Evolutionary conservation across 1,140 invertebrate species (phyloP).

Genomic region (Psix sp.): DNA sequence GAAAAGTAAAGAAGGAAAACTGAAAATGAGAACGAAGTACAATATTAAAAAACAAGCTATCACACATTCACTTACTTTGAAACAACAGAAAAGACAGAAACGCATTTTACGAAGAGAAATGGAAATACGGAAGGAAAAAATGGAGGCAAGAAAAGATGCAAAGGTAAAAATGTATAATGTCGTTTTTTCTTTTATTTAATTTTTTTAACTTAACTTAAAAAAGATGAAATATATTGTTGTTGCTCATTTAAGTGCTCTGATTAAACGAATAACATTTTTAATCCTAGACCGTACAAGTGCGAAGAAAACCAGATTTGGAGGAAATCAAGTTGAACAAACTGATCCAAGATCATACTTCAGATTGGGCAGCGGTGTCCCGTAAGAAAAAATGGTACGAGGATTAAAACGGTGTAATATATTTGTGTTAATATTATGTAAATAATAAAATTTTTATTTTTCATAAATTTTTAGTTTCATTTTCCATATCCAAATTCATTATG

Average conservation of each 20-base stretch:
- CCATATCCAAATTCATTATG: too few relatives aligned
- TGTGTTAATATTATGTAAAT: neutral
- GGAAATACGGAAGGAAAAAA: conserved; percentile 9
- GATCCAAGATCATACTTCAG: conserved; percentile 7
- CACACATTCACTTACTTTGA: conserved; percentile 7
- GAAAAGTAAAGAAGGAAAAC: conserved; percentile 23
- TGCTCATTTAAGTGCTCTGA: neutral
- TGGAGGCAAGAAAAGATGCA: conserved; percentile 5
- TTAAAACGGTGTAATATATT: conserved; percentile 2
- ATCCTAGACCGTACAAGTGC: conserved; percentile 14
- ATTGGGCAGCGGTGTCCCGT: neutral
- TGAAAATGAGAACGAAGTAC: conserved; percentile 24
- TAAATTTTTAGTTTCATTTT: too few relatives aligned
- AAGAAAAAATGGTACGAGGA: conserved; percentile 34
- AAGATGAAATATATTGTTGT: neutral
- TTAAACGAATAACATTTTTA: neutral
- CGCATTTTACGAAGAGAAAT: neutral
- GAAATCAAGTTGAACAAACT: conserved; percentile 27
- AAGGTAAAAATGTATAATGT: conserved; percentile 9
- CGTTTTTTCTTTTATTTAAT: neutral
- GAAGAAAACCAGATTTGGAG: conserved; percentile 14
- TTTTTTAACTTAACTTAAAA: neutral
- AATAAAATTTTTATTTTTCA: conserved; percentile 20
- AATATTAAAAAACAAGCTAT: conserved; percentile 25
- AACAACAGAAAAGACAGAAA: conserved; percentile 14